These are phyloP conservation scores for Oryctes rhinoceros DNA, from an alignment of 1,140 invertebrate genomes.

Conservation along the genomic window DNA sequence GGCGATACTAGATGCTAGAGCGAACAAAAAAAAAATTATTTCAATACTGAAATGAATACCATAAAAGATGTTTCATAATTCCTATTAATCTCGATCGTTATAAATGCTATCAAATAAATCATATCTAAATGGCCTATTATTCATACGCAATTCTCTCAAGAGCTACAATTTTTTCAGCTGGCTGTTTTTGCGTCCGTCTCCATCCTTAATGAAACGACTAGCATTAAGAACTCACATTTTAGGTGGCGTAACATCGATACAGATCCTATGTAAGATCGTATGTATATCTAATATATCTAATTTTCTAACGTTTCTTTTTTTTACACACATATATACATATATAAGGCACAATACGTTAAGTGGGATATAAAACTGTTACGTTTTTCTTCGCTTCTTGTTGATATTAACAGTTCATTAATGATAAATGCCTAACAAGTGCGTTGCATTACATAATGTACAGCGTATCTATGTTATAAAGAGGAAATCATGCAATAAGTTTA, in stretches of 20 bases:
- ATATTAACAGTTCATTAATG: slow-evolving; percentile 4
- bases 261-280: background rate
- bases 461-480: background rate
- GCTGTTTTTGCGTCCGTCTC: background rate
- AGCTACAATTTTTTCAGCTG: background rate
- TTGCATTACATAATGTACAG: background rate
- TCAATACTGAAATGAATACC: too few relatives aligned
- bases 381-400: background rate
- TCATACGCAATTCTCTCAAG: slow-evolving; percentile 13
- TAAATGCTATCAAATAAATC: background rate
- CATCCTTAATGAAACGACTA: background rate
- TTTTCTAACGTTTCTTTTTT: background rate
- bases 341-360: too few relatives aligned
- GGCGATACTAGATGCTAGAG: too few relatives aligned
- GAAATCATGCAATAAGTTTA: background rate
- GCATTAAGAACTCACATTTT: background rate
- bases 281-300: background rate
- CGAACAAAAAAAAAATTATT: too few relatives aligned
- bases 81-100: too few relatives aligned
- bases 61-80: too few relatives aligned
- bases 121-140: background rate
- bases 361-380: too few relatives aligned
- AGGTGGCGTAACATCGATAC: background rate
- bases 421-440: slow-evolving; percentile 8
- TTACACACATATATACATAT: too few relatives aligned